Base-by-base conservation (phyloP, 2,113 vertebrate genomes). In the Micronycteris hirsuta region DNA sequence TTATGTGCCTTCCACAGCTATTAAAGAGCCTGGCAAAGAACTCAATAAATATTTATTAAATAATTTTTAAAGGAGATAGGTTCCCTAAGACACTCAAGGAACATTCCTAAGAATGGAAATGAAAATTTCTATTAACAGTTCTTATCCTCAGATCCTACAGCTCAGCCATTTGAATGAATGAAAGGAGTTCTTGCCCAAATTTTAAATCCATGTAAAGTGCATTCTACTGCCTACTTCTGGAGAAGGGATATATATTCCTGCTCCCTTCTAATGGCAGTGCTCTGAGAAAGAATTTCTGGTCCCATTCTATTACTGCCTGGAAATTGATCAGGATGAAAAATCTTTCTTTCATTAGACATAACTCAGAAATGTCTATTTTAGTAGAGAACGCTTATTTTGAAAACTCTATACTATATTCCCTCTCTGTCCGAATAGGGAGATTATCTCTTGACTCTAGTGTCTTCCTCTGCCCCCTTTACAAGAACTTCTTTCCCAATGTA, bases 11-110 rank as follows among this genome's bases (percentile, higher is more conserved):
- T 73, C 71, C 77, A 89, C 1, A 80, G 47, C 74, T 78, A 73
- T 68, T 63, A 45, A 45, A 95, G 33, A 63, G n/a, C 45, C 78
- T 87, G 11, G 31, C 63, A 89, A 93, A 93, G 31, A 92, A 92
- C 14, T 83, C n/a, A 81, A 86, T 58, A 73, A 71, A 92, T 80
- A 58, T 36, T 63, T 63, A 56, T 28, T 33, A 92, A 86, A 56
- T 84, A 70, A 73, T 14, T 84, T 95, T 92, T 56, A 86, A 89
- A 63, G 43, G 28, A 61, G 28, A 73, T 2, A 67, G 15, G 31
- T n/a, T 93, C 76, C 56, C 70, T 68, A 85, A 81, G 28, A 80
- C n/a, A 86, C n/a, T 71, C 6, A 71, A 52, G 71, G 84, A 83
- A 80, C 26, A 2, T 78, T n/a, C 31, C 43, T 80, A 92, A 68